Evolutionary conservation across 92 coral and sea anemone species (phyloP).

Genomic region (Palythoa heliodiscus): DNA sequence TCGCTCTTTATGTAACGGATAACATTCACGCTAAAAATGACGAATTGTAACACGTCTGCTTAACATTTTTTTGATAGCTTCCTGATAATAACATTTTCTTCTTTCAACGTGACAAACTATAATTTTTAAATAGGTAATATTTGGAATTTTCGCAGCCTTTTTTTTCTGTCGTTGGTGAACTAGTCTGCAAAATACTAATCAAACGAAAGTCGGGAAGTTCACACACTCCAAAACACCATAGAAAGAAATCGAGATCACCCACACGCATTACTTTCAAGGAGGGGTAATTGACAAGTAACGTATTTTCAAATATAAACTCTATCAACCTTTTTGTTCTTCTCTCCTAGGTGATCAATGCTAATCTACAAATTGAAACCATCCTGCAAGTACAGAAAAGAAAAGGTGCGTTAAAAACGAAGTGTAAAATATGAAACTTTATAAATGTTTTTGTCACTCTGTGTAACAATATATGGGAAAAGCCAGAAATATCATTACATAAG

Average conservation of each 20-base stretch:
- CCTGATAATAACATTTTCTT: no score
- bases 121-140: neutral
- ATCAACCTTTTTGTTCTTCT: neutral
- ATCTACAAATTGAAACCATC: neutral
- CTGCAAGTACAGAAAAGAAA: slow-evolving; percentile 2
- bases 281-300: neutral
- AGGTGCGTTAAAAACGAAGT: neutral
- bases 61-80: no score
- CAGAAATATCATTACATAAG: neutral
- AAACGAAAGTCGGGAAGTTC: neutral
- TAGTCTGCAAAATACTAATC: neutral
- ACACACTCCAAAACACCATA: neutral
- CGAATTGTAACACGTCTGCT: neutral
- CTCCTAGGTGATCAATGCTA: neutral
- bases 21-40: neutral
- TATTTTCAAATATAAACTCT: neutral
- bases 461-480: neutral
- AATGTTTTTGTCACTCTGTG: neutral
- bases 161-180: neutral
- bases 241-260: neutral
- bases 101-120: no score
- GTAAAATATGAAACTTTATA: neutral
- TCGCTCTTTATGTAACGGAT: neutral
- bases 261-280: neutral
- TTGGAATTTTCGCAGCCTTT: neutral